phyloP scores from a whole-genome alignment of 2,797 vertebrate genomes.

The Cyclopterus lumpus region DNA sequence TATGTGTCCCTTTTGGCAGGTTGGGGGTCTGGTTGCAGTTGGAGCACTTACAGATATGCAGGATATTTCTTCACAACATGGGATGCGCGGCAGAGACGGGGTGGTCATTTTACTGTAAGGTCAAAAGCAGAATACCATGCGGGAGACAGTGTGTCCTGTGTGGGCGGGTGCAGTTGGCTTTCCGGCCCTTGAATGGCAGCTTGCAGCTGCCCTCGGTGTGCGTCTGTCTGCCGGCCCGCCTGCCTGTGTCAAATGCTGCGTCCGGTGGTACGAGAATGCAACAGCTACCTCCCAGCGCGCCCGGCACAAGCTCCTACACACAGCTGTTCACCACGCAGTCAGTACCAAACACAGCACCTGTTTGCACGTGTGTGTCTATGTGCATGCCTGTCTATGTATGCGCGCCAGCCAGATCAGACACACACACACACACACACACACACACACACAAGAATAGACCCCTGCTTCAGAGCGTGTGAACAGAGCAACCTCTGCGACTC shows the following conservation, averaged over 20 bases:
- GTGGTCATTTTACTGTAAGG: slow-evolving; percentile 15
- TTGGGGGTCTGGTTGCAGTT: slow-evolving; percentile 27
- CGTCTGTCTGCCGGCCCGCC: slow-evolving; percentile 8
- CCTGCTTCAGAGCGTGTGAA: slow-evolving; percentile 61
- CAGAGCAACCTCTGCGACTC: slow-evolving; percentile 44
- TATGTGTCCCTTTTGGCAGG: slow-evolving; percentile 41
- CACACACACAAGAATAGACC: slow-evolving; percentile 50
- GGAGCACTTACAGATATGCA: slow-evolving; percentile 7
- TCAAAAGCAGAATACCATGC: slow-evolving; percentile 33
- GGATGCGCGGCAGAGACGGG: slow-evolving; percentile 24
- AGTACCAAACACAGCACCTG: slow-evolving; percentile 70
- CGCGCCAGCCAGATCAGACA: slow-evolving; percentile 24
- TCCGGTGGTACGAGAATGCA: slow-evolving; percentile 70
- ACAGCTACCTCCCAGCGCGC: slow-evolving; percentile 58
- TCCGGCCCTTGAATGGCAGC: slow-evolving; percentile 52
- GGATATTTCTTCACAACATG: slow-evolving; percentile 8
- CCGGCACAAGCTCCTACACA: slow-evolving; percentile 54
- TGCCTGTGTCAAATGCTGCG: slow-evolving; percentile 56
- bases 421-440: no score
- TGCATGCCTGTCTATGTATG: slow-evolving; percentile 31
- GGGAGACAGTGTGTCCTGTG: slow-evolving; percentile 46
- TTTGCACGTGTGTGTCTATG: slow-evolving; percentile 46
- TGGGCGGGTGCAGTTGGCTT: slow-evolving; percentile 65
- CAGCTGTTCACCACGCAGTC: slow-evolving; percentile 70
- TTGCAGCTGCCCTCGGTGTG: slow-evolving; percentile 72